Evolutionary conservation across 1,140 invertebrate species (phyloP).

Genomic region (Rhyzopertha dominica): DNA sequence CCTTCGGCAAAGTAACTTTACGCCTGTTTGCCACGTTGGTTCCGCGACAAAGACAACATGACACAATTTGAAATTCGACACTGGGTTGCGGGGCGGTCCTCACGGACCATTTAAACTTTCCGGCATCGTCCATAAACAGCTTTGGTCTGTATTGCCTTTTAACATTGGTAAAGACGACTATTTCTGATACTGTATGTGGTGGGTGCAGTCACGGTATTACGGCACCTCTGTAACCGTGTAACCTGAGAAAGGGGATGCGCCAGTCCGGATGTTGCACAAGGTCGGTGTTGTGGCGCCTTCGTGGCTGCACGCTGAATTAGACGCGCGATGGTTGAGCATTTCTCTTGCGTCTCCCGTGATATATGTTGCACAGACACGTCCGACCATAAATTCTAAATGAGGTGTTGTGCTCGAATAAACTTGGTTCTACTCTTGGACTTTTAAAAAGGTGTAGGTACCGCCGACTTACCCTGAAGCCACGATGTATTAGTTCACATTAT

Average conservation of each 20-base stretch:
- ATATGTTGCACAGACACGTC: constrained; percentile 30
- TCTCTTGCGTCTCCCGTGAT: constrained; percentile 23
- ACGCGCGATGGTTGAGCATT: constrained; percentile 28
- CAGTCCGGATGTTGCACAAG: constrained; percentile 28
- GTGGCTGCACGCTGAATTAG: constrained; percentile 37
- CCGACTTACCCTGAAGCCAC: no score
- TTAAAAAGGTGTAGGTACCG: no score
- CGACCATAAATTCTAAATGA: constrained; percentile 10
- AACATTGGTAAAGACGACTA: no score
- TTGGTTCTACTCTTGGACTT: no score
- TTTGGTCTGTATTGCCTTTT: no score
- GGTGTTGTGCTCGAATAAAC: no score
- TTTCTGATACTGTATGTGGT: background rate
- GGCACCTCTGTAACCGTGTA: constrained; percentile 17
- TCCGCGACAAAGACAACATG: no score
- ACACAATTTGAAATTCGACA: constrained; percentile 8
- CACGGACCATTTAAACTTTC: constrained; percentile 23
- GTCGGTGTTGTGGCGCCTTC: constrained; percentile 28
- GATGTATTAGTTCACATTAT: no score
- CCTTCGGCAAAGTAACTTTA: no score
- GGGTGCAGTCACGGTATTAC: background rate
- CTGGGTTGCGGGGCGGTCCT: constrained; percentile 20
- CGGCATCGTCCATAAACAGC: no score
- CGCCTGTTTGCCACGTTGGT: no score
- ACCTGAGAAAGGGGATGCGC: background rate